A percentile compares a stretch with the other conserved stretches of the same genome.
Conservation (phyloP, 2,888 invertebrate species). For the Ceriagrion tenellum region DNA sequence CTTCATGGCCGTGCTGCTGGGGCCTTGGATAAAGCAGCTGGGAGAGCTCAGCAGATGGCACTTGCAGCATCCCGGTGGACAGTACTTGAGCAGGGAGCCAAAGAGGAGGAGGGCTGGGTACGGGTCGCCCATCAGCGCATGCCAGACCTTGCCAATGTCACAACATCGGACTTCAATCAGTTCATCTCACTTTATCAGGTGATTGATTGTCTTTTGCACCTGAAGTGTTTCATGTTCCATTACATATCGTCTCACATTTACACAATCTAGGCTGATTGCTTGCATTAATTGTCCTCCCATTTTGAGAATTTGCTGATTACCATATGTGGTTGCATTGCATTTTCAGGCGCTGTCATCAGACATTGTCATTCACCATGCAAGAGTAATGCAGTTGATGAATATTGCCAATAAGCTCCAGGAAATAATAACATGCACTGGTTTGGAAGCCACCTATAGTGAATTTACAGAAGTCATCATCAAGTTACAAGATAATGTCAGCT, state of each 20-base stretch:
- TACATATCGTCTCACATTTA: neutral
- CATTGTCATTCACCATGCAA: conserved; percentile 89
- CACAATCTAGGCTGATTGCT: neutral
- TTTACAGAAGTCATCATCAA: conserved; percentile 86
- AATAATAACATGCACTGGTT: conserved; percentile 86
- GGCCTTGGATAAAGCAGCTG: conserved; percentile 89
- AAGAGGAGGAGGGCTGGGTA: conserved; percentile 90
- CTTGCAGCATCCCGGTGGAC: conserved; percentile 92
- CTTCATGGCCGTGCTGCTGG: conserved; percentile 87
- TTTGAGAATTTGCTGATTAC: neutral
- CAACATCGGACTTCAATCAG: conserved; percentile 90
- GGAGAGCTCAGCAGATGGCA: conserved; percentile 90
- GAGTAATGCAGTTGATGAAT: conserved; percentile 86
- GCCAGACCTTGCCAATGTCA: conserved; percentile 89
- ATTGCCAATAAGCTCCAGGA: conserved; percentile 87
- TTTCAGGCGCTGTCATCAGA: conserved; percentile 86
- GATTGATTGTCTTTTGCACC: conserved; percentile 67
- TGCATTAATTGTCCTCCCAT: neutral
- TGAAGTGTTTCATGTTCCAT: neutral
- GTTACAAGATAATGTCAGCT: conserved; percentile 88
- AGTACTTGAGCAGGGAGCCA: conserved; percentile 88
- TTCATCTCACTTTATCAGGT: conserved; percentile 89
- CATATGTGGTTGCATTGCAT: neutral
- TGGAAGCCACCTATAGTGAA: conserved; percentile 87
- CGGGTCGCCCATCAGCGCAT: conserved; percentile 91